Evolutionary conservation across 2,888 invertebrate genomes (phyloP).

Genomic region (Trichacis sp.): DNA sequence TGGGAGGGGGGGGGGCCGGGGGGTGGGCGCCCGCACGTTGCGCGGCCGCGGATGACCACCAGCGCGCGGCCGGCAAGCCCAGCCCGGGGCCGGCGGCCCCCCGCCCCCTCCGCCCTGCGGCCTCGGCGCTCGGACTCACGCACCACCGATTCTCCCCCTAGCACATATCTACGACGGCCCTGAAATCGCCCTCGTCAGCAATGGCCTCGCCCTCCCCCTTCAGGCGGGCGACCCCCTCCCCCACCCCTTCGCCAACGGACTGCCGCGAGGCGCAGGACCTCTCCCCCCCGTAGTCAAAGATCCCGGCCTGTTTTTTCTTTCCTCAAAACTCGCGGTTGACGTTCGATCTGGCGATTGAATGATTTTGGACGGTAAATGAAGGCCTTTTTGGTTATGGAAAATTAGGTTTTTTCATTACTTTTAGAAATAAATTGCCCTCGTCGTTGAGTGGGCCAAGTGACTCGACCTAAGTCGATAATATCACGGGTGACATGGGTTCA

Average conservation of each 20-base stretch:
- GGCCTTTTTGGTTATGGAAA: neutral
- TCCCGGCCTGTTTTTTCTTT: no score
- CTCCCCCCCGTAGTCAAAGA: conserved; percentile 63
- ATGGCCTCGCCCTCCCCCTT: conserved; percentile 61
- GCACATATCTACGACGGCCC: conserved; percentile 55
- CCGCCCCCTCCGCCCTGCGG: conserved; percentile 54
- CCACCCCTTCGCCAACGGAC: conserved; percentile 66
- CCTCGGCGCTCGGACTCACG: conserved; percentile 59
- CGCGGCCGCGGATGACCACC: conserved; percentile 72
- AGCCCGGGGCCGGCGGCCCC: conserved; percentile 63
- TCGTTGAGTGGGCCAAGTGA: no score
- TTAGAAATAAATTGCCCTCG: no score
- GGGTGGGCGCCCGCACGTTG: conserved; percentile 69
- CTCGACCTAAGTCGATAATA: no score
- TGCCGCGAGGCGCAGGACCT: conserved; percentile 65
- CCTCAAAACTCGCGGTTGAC: no score
- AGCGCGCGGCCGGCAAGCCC: conserved; percentile 69
- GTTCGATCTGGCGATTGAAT: conserved; percentile 7
- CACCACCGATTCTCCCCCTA: conserved; percentile 70
- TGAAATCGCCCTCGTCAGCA: conserved; percentile 55
- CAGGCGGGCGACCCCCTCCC: conserved; percentile 62
- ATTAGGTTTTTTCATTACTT: no score
- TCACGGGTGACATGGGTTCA: no score
- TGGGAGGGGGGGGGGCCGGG: no score
- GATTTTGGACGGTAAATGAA: neutral